Evolutionary conservation across 2,888 invertebrate species (phyloP).

Genomic region (Synanthedon andrenaeformis): DNA sequence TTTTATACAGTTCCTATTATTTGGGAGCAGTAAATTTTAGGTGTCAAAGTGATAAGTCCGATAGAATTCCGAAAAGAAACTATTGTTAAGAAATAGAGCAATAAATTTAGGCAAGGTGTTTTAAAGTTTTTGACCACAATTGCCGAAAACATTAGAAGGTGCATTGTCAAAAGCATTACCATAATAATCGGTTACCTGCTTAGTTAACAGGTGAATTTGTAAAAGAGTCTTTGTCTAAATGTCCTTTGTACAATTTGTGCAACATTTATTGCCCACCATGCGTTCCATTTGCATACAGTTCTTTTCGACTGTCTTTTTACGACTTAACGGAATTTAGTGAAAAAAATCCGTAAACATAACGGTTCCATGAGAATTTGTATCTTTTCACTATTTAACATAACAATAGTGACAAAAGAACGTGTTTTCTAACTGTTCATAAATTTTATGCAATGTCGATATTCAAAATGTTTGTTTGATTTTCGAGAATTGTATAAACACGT

Average conservation of each 20-base stretch:
- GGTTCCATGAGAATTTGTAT: conserved; percentile 44
- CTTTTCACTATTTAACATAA: conserved; percentile 45
- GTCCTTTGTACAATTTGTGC: conserved; percentile 47
- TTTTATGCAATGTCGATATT: conserved; percentile 19
- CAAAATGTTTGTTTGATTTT: conserved; percentile 14
- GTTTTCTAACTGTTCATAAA: conserved; percentile 15
- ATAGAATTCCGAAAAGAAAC: conserved; percentile 63
- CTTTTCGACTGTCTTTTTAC: conserved; percentile 31
- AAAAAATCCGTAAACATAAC: conserved; percentile 58
- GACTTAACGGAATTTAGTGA: conserved; percentile 39
- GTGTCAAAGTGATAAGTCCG: conserved; percentile 56
- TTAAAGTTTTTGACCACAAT: conserved; percentile 56
- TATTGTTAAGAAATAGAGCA: conserved; percentile 60
- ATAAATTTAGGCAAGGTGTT: conserved; percentile 67
- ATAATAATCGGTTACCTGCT: conserved; percentile 66
- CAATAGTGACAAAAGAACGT: conserved; percentile 37
- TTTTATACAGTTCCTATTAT: conserved; percentile 6
- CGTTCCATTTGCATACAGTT: conserved; percentile 32
- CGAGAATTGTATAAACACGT: conserved; percentile 25
- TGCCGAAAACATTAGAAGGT: conserved; percentile 55
- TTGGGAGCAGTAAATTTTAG: conserved; percentile 40
- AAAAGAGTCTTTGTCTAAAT: conserved; percentile 32
- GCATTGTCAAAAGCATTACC: conserved; percentile 54
- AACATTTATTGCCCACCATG: conserved; percentile 23
- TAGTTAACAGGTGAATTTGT: conserved; percentile 54